Base-by-base conservation (phyloP, 2,797 vertebrate species). In the Crossoptilon crossoptilon region DNA sequence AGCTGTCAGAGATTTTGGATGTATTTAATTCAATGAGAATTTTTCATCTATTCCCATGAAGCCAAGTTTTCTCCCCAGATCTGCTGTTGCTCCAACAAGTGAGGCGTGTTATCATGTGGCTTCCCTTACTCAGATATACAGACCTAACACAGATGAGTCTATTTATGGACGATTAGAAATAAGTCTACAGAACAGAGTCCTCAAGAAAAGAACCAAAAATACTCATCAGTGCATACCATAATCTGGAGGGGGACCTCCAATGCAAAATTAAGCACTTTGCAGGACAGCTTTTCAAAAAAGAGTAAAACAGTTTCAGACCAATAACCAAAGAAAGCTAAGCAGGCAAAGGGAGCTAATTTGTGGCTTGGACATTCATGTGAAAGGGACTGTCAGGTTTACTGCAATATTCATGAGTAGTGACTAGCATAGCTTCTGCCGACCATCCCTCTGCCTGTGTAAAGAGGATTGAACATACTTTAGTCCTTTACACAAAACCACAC, bases 71-170 rank as follows among this genome's bases (percentile, higher is more conserved):
- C 91, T 84, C 91, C 93, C 73, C 89, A 94, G 93, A 96, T 89
- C 88, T 95, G 89, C 95, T 96, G 94, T 94, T 95, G 94, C 90
- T 96, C 92, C 96, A 95, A 95, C 93, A 96, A 94, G 92, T 87
- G 88, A 95, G 72, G 87, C 75, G 9, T 85, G 85, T 83, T 95
- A 90, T 95, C 95, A 94, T 95, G 94, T 33, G 94, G 92, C 91
- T 95, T 95, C 93, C 92, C 93, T 93, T 94, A 92, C 94, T 94
- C 89, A 94, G 91, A 87, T 90, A 64, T 59, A 82, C 85, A 95
- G 95, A 93, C 91, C 87, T 95, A 93, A 83, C 91, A 95, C 83
- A 90, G 89, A 88, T 74, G 85, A 96, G 92, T 94, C 94, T 96
- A 96, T 94, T 95, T 96, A 93, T 86, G 91, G 95, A 58, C 84